These are phyloP conservation scores for Pseudorasbora parva DNA, from an alignment of 2,113 vertebrate species.

Conservation along the genomic window DNA sequence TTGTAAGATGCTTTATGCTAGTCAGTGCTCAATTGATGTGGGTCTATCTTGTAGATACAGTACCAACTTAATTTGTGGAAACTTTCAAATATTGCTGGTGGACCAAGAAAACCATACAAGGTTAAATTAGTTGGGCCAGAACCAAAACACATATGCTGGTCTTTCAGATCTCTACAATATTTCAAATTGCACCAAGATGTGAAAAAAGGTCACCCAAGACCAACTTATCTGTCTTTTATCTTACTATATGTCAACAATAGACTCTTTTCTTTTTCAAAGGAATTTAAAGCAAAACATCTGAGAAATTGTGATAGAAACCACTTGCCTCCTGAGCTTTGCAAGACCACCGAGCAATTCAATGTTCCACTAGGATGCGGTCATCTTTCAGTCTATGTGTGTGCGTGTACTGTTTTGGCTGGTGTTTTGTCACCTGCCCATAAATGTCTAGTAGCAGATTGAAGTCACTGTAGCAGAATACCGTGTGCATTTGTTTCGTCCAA, in stretches of 20 bases:
- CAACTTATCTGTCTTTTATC: neutral
- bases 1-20: neutral
- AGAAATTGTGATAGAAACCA: neutral
- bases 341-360: neutral
- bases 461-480: conserved; percentile 40
- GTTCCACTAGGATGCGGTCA: neutral
- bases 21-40: neutral
- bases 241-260: neutral
- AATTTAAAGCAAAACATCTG: neutral
- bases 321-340: neutral
- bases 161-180: neutral
- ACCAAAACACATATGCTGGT: neutral
- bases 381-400: neutral
- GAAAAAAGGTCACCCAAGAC: neutral
- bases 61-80: neutral
- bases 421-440: conserved; percentile 35
- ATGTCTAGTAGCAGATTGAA: conserved; percentile 41
- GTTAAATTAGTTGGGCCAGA: neutral
- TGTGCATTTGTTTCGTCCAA: conserved; percentile 25
- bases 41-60: no score
- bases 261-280: neutral
- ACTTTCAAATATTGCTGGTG: neutral
- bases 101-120: neutral
- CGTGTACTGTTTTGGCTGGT: conserved; percentile 6
- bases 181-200: neutral